Evolutionary conservation across 1,140 invertebrate genomes (phyloP), one percentile per base, ranked within the genome.

Genomic region (Tachypleus tridentatus): DNA sequence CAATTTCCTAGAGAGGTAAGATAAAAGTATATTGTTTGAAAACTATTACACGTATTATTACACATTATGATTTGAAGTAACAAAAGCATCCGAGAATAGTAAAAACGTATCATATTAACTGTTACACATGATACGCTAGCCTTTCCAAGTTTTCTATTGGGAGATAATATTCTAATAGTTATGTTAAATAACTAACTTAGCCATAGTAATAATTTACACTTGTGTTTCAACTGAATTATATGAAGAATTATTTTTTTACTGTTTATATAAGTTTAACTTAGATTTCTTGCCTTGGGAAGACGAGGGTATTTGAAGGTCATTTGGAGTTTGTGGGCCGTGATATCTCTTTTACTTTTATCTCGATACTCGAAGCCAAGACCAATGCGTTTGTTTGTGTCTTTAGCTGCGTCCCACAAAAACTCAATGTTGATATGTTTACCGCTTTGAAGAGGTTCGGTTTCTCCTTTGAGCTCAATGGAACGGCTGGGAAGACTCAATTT

Each of bases 321-420:
- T 52, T 67, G 56, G 4, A 69, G 4, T 54, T 58, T 63, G 10
- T 66, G 67, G n/a, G 67, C 51, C 10, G 56, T 63, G 47, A 59
- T n/a, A 10, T 10, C n/a, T 4, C 53, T 7, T 11, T 53, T 61
- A 10, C 65, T 69, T 52, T 64, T 58, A 57, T 71, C 64, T 7
- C 60, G 49, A 29, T 29, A 29, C 2, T 29, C 29, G 2, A 29
- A 29, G 29, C 29, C 29, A 29, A 29, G 29, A 6, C 70, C 71
- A 6, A 74, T 60, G 48, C 64, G 61, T 62, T 73, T 76, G 47
- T 58, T 66, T 4, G n/a, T n/a, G 61, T 73, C 70, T 48, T 64
- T 52, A 9, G 60, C 52, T 7, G 70, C 72, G 64, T 76, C 74
- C 74, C 74, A 76, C 58, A 69, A 70, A 49, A 76, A 65, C 9